Evolutionary conservation across 2,888 invertebrate species (phyloP).

Genomic region (Phaonia tiefii): DNA sequence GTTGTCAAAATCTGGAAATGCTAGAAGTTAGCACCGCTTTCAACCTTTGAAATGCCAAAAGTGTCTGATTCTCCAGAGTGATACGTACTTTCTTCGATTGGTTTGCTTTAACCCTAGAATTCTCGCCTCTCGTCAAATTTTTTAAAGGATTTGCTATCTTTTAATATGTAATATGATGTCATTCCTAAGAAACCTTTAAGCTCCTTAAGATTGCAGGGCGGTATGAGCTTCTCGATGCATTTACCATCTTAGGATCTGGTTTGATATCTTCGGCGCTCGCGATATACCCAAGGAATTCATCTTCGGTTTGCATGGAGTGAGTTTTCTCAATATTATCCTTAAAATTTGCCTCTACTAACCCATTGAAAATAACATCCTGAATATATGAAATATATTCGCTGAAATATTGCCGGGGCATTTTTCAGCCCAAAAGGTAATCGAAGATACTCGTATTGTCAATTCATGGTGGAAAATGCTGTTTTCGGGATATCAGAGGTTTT

Average conservation of each 20-base stretch:
- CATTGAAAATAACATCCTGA: not conserved
- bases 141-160: constrained; percentile 61
- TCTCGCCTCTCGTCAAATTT: constrained; percentile 61
- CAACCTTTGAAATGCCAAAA: constrained; percentile 57
- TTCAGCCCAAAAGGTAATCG: constrained; percentile 58
- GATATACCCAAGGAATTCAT: constrained; percentile 59
- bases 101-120: constrained; percentile 57
- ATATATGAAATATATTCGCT: no score
- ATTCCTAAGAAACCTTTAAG: constrained; percentile 59
- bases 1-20: constrained; percentile 66
- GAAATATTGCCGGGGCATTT: constrained; percentile 62
- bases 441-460: constrained; percentile 47
- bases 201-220: constrained; percentile 57
- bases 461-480: not conserved
- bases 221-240: constrained; percentile 39
- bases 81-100: constrained; percentile 61
- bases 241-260: constrained; percentile 39
- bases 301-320: constrained; percentile 53
- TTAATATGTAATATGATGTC: constrained; percentile 61
- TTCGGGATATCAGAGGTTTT: constrained; percentile 17
- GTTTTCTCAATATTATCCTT: constrained; percentile 59
- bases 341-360: constrained; percentile 7
- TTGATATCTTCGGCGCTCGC: constrained; percentile 55
- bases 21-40: constrained; percentile 57
- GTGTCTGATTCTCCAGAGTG: constrained; percentile 46